phyloP scores from a whole-genome alignment of 2,113 vertebrate species.

The Triplophysa tibetana region DNA sequence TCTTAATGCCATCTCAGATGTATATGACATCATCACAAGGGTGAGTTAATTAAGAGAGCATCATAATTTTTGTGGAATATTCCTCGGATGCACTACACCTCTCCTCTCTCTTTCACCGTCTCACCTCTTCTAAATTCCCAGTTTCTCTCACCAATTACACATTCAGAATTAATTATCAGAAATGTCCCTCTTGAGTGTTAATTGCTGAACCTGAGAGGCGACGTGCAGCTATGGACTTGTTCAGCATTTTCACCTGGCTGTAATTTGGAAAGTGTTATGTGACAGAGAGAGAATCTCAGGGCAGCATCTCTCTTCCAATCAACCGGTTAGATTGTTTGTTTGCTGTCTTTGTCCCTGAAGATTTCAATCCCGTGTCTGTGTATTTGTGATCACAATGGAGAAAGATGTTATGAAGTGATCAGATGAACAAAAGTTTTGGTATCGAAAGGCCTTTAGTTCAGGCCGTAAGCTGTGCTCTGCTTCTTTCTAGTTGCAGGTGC shows the following conservation, averaged over 20 bases:
- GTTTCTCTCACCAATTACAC: background rate
- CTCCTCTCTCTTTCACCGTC: constrained; percentile 37
- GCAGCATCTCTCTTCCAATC: background rate
- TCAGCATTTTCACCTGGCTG: constrained; percentile 6
- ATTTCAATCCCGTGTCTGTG: background rate
- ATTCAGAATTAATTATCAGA: constrained; percentile 23
- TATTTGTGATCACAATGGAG: background rate
- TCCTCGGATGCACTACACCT: constrained; percentile 40
- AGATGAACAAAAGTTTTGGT: too few species aligned
- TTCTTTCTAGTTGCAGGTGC: too few species aligned
- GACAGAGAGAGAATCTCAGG: background rate
- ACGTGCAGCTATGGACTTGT: constrained; percentile 14
- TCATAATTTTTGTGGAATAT: constrained; percentile 5
- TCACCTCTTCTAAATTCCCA: constrained; percentile 16
- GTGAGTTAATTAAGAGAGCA: too few species aligned
- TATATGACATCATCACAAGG: too few species aligned
- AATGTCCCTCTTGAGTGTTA: constrained; percentile 34
- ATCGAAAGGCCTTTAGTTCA: too few species aligned
- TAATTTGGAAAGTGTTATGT: constrained; percentile 3
- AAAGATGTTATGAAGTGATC: background rate
- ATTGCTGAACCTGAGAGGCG: constrained; percentile 22
- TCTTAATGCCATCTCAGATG: too few species aligned
- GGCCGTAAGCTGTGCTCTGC: too few species aligned
- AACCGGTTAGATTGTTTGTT: background rate
- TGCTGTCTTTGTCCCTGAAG: constrained; percentile 1